phyloP scores from a whole-genome alignment of 2,113 vertebrate species.

The Tonatia bakeri region DNA sequence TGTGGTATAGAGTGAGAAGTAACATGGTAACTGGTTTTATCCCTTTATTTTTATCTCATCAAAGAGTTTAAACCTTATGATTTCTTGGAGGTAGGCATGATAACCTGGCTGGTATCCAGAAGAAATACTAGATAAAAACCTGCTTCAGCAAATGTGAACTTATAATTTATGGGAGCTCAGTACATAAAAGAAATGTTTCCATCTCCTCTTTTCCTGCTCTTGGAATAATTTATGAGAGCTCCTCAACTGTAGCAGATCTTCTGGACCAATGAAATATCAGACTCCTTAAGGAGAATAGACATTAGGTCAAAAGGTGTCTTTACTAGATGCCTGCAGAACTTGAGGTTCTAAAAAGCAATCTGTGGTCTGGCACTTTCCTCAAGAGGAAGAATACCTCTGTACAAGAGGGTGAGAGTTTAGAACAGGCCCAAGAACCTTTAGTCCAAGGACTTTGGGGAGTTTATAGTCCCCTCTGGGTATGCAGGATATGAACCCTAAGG shows the following conservation, averaged over 20 bases:
- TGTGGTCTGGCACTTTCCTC: neutral
- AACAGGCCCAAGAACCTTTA: neutral
- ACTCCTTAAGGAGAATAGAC: neutral
- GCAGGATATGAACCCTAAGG: neutral
- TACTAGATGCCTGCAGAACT: neutral
- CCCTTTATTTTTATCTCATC: neutral
- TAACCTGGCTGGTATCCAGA: neutral
- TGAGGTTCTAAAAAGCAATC: neutral
- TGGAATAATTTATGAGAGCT: neutral
- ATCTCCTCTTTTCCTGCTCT: neutral
- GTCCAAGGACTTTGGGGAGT: neutral
- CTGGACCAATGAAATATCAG: neutral
- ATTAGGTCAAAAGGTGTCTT: neutral
- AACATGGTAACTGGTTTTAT: neutral
- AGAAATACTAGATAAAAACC: neutral
- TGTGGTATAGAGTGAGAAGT: neutral
- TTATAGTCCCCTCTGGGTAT: neutral
- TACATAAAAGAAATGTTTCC: neutral
- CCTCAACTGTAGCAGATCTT: neutral
- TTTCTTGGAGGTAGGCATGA: neutral
- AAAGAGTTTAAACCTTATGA: neutral
- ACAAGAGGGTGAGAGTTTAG: neutral
- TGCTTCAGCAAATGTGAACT: neutral
- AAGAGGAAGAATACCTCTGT: neutral
- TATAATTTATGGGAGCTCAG: neutral